These are phyloP conservation scores for Conus canariensis DNA, from an alignment of 2,888 invertebrate species.

Conservation along the genomic window DNA sequence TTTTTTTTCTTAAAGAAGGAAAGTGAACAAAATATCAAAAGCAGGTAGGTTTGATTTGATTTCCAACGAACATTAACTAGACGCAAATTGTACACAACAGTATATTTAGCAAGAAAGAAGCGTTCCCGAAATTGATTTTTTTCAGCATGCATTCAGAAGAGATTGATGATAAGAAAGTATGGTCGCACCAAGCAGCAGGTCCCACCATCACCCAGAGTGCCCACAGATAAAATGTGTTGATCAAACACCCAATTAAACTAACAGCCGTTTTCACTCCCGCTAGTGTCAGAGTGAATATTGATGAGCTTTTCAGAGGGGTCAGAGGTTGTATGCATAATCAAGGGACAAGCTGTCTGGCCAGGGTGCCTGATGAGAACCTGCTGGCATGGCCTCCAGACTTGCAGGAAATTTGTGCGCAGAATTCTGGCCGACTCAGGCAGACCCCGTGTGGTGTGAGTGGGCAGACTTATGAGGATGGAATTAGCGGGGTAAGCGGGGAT, in stretches of 20 bases:
- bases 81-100: too few species aligned
- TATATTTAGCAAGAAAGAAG: too few species aligned
- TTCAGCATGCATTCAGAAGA: too few species aligned
- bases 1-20: too few species aligned
- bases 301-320: conserved; percentile 22
- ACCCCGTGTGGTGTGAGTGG: neutral
- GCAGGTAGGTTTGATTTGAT: too few species aligned
- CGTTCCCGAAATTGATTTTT: too few species aligned
- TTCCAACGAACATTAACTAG: too few species aligned
- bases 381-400: neutral
- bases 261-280: neutral
- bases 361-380: neutral
- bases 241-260: neutral
- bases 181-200: too few species aligned
- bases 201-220: too few species aligned
- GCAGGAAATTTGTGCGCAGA: conserved; percentile 16
- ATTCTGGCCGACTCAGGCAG: neutral
- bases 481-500: neutral
- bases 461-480: neutral
- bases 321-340: conserved; percentile 35
- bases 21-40: too few species aligned
- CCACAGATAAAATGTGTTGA: neutral
- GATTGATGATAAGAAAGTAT: too few species aligned
- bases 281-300: neutral
- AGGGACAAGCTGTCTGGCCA: neutral